Evolutionary conservation across 2,888 invertebrate species (phyloP), one percentile per base, ranked within the genome.

Genomic region (Caenorhabditis imperialis): DNA sequence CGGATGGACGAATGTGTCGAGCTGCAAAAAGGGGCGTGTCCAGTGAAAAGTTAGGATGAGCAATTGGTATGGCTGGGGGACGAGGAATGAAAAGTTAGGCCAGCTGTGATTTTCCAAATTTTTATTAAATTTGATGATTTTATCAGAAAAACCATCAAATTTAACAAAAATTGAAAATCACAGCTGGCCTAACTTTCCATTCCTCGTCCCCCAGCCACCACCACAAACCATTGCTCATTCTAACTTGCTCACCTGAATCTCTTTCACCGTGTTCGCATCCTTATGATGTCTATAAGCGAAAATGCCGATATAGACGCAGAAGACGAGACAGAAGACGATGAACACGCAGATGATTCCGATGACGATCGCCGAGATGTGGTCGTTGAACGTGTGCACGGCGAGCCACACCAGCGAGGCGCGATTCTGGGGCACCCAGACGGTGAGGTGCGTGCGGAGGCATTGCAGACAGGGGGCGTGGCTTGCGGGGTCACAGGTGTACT

Each of bases 381-480:
- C 73, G 1, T 54, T 40, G 20, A 77, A 35, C 7, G 22, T 61
- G n/a, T 63, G 47, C 10, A 63, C 27, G 1, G 60, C 50, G 18
- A 30, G 42, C 77, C 77, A 77, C 1, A 45, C 8, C 0, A 70
- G 16, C 16, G 65, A 65, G 0, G 67, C 62, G 8, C 57, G 27
- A 44, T 79, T 63, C 20, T 79, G 77, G 2, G 45, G n/a, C 14
- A 85, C 20, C 6, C 76, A 74, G 53, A 85, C 78, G 47, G 83
- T 83, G 7, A 85, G 54, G 22, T 70, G 55, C 5, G 85, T 85
- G 40, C 83, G 78, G 23, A 61, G 50, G 47, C 75, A 79, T 18
- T 55, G 67, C 14, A 10, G 42, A 35, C 77, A 77, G 7, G 25
- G 25, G n/a, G n/a, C n/a, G 18, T 35, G 35, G 7, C 48, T 30